Percentiles rank a stretch among this genome's conserved stretches.
These are phyloP conservation scores for Strongylocentrotus purpuratus DNA, from an alignment of 35 echinoderm and acorn worm species.

Conservation along the genomic window DNA sequence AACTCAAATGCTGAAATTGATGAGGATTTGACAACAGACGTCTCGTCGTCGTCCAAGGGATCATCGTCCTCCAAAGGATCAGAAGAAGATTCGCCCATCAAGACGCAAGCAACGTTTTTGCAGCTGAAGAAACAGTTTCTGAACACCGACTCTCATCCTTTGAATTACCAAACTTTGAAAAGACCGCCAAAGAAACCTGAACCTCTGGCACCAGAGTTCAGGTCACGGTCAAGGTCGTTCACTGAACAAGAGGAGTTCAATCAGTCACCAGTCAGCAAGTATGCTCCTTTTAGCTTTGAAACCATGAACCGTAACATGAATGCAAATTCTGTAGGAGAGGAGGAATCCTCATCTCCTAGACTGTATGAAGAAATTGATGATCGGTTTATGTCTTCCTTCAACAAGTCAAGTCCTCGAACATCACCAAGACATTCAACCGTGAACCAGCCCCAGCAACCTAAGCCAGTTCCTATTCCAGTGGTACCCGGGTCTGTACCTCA, in stretches of 20 bases:
- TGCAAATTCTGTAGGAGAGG: constrained; percentile 32
- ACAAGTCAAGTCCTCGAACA: constrained; percentile 19
- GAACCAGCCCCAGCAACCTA: background rate
- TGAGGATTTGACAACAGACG: constrained; percentile 34
- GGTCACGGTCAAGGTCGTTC: constrained; percentile 65
- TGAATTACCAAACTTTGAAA: constrained; percentile 71
- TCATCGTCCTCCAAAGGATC: background rate
- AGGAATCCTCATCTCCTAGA: background rate
- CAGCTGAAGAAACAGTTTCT: constrained; percentile 91
- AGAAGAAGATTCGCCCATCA: constrained; percentile 59
- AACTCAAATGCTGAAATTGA: constrained; percentile 25
- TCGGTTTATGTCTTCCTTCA: background rate
- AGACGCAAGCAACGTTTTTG: constrained; percentile 82
- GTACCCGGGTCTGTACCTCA: background rate
- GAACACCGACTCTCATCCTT: constrained; percentile 63
- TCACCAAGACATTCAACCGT: background rate
- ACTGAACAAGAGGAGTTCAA: constrained; percentile 88
- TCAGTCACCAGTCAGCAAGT: constrained; percentile 87
- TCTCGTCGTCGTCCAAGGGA: background rate
- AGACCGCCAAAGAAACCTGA: constrained; percentile 80
- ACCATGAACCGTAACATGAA: constrained; percentile 41
- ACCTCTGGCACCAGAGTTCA: constrained; percentile 61
- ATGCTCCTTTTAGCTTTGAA: constrained; percentile 70
- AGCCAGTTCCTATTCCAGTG: background rate
- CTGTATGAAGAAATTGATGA: background rate